Percentiles rank a stretch among this genome's conserved stretches.
These are phyloP conservation scores for Coendou prehensilis DNA, from an alignment of 2,797 vertebrate species.

Conservation along the genomic window DNA sequence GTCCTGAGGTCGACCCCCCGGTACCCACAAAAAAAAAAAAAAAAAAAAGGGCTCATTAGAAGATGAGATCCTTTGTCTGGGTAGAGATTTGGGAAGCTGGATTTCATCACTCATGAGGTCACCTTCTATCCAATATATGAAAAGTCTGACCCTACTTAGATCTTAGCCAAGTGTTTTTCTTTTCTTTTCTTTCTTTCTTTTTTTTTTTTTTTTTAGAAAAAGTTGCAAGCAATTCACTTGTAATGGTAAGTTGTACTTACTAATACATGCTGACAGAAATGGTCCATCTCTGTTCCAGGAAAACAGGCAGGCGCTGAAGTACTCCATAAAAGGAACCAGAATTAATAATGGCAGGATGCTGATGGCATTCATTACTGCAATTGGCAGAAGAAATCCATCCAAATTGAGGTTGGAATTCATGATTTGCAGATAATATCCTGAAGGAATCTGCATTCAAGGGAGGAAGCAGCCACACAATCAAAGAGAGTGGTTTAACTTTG, in stretches of 20 bases:
- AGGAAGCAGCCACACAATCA: constrained; percentile 12
- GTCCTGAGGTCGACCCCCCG: too few relatives aligned
- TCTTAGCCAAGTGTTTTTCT: background rate
- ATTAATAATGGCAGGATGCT: constrained; percentile 94
- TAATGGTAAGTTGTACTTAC: constrained; percentile 87
- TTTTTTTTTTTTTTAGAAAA: background rate
- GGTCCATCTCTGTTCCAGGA: constrained; percentile 86
- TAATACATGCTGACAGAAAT: constrained; percentile 91
- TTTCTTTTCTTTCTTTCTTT: background rate
- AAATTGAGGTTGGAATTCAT: constrained; percentile 93
- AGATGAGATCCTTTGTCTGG: background rate
- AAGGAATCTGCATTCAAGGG: constrained; percentile 91
- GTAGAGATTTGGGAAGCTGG: background rate
- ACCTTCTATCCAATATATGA: background rate
- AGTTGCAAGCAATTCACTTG: background rate
- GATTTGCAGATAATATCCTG: constrained; percentile 96
- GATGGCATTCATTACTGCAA: constrained; percentile 93
- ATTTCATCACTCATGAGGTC: background rate
- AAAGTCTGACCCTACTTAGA: background rate
- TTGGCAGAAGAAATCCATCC: constrained; percentile 92
- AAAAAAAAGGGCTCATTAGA: background rate
- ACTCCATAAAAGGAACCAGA: constrained; percentile 93
- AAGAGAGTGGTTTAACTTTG: constrained; percentile 41
- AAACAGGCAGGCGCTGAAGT: constrained; percentile 89
- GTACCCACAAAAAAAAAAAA: too few relatives aligned